A percentile compares a stretch with the other conserved stretches of the same genome.
Evolutionary conservation across 2,113 vertebrate species (phyloP).

Genomic region (Podocnemis expansa): DNA sequence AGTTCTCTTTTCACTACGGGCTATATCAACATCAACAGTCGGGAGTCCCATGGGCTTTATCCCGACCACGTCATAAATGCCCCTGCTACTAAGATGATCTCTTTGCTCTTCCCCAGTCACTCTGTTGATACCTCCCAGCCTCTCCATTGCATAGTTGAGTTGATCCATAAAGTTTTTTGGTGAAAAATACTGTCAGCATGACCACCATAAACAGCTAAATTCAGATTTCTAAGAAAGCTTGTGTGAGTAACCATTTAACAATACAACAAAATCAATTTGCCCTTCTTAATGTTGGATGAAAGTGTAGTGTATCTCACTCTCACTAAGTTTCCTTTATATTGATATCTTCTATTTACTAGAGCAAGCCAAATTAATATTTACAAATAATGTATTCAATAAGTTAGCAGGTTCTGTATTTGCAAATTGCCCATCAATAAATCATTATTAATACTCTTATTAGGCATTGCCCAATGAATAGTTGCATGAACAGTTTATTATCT

Average conservation of each 20-base stretch:
- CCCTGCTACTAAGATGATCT: too few species aligned
- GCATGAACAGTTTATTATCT: not conserved
- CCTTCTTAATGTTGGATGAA: not conserved
- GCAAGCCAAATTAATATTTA: not conserved
- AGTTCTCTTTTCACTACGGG: too few species aligned
- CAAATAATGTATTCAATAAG: not conserved
- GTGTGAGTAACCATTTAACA: slow-evolving; percentile 2
- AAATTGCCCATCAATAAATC: not conserved
- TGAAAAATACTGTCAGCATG: slow-evolving; percentile 32
- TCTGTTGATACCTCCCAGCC: too few species aligned
- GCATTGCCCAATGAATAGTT: not conserved
- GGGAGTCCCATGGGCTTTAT: too few species aligned
- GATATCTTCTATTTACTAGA: not conserved
- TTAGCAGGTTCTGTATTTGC: not conserved
- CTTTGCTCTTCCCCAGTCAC: too few species aligned
- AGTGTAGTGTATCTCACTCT: not conserved
- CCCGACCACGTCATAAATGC: too few species aligned
- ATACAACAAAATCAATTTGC: slow-evolving; percentile 20
- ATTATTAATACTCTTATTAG: not conserved
- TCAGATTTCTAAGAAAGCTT: slow-evolving; percentile 13
- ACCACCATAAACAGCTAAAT: not conserved
- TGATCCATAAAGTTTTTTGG: too few species aligned
- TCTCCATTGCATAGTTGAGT: too few species aligned
- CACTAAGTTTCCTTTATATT: not conserved
- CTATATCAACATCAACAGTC: too few species aligned